Conservation (phyloP, 2,113 vertebrate genomes). For the Aptenodytes forsteri region DNA sequence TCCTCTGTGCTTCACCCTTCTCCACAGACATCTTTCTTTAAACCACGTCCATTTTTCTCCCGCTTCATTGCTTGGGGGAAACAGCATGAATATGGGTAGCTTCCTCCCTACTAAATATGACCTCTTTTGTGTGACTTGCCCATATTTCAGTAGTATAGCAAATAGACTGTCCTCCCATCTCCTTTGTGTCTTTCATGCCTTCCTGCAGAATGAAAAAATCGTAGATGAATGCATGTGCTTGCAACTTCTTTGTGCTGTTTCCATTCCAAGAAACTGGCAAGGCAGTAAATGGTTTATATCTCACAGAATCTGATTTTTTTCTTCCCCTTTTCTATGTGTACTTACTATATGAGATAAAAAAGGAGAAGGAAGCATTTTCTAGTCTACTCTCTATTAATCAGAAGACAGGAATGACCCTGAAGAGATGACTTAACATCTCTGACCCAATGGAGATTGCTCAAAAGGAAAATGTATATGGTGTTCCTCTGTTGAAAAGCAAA, state of each 20-base stretch:
- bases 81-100: not conserved
- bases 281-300: not conserved
- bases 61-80: not conserved
- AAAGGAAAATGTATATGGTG: not conserved
- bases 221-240: rapidly evolving
- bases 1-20: not conserved
- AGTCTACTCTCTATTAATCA: not conserved
- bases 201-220: not conserved
- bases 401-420: not conserved
- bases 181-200: not conserved
- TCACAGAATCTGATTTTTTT: not conserved
- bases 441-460: not conserved
- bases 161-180: not conserved
- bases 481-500: not conserved
- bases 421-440: not conserved
- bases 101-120: not conserved
- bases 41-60: not conserved
- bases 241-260: not conserved
- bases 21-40: not conserved
- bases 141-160: not conserved
- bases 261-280: not conserved
- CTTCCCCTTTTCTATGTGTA: not conserved
- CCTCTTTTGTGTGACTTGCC: not conserved
- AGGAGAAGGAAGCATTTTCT: not conserved
- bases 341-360: not conserved